Base-by-base conservation (phyloP, 2,888 invertebrate species). In the Drosophila recens region DNA sequence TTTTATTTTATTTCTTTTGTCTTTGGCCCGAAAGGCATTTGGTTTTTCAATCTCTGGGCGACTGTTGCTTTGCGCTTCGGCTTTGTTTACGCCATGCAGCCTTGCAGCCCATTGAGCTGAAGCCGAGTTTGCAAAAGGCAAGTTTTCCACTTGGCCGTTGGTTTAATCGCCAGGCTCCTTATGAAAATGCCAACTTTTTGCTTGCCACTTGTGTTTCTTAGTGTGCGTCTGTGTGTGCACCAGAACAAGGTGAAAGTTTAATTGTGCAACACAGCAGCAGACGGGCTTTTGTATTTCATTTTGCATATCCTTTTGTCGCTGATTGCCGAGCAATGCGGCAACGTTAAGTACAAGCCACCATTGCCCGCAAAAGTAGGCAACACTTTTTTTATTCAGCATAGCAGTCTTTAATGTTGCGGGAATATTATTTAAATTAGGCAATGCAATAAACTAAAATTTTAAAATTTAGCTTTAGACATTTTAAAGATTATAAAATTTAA, bases 41-140 rank as follows among this genome's bases (percentile, higher is more conserved):
- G 72, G 77, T 69, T 69, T 72, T 81, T 79, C 72, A 77, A 72
- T 81, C 75, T 76, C 66, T 67, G 63, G 62, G 43, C 58, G 71
- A 53, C 64, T 42, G 42, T 64, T 66, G 56, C 45, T 65, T 58
- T 68, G 69, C 45, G 27, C 56, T 66, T 33, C 45, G 67, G 49
- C 68, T 66, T 84, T 82, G 76, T 73, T 72, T 64, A 48, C 20
- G 52, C 65, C 69, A 66, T 71, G 67, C 73, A 77, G 54, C 63
- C 66, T 62, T 67, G 67, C 73, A 77, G 70, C 42, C 70, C 78
- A 74, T 74, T 74, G 64, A 77, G 58, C 71, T 46, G 64, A 46
- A 40, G 48, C 42, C 45, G 23, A 51, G n/a, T 48, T 51, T 20
- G 49, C 34, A 15, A 58, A 40, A 59, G 49, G 66, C 38, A 17